A percentile compares a stretch with the other conserved stretches of the same genome.
phyloP scores from a whole-genome alignment of 92 coral and sea anemone genomes.

The Phymanthus crucifer region DNA sequence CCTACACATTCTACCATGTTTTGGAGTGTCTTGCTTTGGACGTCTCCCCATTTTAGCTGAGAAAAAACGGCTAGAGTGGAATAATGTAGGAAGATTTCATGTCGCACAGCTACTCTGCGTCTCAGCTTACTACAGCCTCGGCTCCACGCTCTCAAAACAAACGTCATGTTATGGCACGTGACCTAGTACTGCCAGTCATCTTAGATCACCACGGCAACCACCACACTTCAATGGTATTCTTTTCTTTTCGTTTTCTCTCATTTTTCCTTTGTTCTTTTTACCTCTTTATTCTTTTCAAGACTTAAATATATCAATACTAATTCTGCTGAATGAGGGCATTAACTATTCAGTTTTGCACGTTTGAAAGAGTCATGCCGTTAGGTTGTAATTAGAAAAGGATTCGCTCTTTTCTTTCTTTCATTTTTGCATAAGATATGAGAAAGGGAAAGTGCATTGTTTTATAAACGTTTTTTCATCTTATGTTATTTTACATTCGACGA shows the following conservation, averaged over 20 bases:
- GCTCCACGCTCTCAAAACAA: conserved; percentile 80
- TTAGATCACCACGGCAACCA: conserved; percentile 27
- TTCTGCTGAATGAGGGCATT: not conserved
- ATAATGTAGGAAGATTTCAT: conserved; percentile 61
- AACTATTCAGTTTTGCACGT: not conserved
- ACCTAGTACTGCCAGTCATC: conserved; percentile 37
- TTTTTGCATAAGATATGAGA: no score
- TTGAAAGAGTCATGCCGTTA: not conserved
- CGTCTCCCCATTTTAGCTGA: conserved; percentile 80
- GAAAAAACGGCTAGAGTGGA: conserved; percentile 60
- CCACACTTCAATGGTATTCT: conserved; percentile 32
- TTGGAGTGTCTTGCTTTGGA: conserved; percentile 69
- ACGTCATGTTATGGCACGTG: conserved; percentile 99
- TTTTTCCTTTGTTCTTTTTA: not conserved
- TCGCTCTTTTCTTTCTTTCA: no score
- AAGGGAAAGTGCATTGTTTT: no score
- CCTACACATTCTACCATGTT: conserved; percentile 34
- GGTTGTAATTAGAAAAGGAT: not conserved
- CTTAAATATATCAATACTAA: not conserved
- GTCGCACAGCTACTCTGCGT: conserved; percentile 64
- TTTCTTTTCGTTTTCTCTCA: not conserved
- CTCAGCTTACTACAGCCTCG: conserved; percentile 95
- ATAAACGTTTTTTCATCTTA: no score
- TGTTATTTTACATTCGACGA: no score
- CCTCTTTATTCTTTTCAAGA: not conserved